A percentile compares a stretch with the other conserved stretches of the same genome.
These are phyloP conservation scores for Narcine bancroftii DNA, from an alignment of 2,113 vertebrate genomes.

Conservation along the genomic window DNA sequence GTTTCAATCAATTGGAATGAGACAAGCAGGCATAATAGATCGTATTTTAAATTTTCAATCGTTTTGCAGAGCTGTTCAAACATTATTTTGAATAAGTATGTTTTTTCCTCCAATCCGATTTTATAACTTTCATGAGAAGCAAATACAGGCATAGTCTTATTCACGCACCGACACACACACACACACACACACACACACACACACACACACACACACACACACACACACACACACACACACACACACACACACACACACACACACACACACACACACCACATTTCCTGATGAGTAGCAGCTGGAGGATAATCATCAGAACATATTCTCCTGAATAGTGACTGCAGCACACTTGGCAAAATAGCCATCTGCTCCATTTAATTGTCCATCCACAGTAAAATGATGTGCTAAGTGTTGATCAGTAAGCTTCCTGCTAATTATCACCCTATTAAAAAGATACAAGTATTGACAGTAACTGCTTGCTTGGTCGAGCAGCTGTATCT, in stretches of 20 bases:
- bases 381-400: conserved; percentile 49
- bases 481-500: conserved; percentile 54
- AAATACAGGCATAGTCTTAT: no score
- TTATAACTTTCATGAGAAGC: not conserved
- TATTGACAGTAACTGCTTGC: conserved; percentile 55
- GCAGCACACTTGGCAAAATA: conserved; percentile 49
- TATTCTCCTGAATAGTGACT: conserved; percentile 53
- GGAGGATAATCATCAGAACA: conserved; percentile 50
- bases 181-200: no score
- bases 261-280: not conserved
- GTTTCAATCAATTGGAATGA: not conserved
- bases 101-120: not conserved
- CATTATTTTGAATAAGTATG: not conserved
- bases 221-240: no score
- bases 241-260: no score
- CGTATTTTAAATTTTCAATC: not conserved
- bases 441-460: conserved; percentile 55
- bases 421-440: conserved; percentile 58
- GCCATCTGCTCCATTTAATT: conserved; percentile 60
- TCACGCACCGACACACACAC: no score
- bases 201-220: no score
- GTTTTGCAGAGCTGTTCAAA: not conserved
- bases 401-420: conserved; percentile 57
- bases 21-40: not conserved
- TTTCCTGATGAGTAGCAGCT: conserved; percentile 51